phyloP scores from a whole-genome alignment of 2,888 invertebrate genomes.

The Parapristionchus giblindavisi region DNA sequence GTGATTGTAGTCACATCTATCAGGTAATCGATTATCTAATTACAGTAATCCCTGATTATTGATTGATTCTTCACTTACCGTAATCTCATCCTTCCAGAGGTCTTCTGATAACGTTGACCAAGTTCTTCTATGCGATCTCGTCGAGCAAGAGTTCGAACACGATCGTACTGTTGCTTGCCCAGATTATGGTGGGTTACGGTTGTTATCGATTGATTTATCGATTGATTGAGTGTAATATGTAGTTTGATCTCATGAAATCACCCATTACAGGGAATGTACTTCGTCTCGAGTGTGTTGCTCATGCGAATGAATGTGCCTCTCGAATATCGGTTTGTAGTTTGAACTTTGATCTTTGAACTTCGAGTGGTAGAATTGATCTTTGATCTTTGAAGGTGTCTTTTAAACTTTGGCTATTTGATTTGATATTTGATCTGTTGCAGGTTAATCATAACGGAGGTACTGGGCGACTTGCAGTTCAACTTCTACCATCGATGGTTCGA shows the following conservation, averaged over 20 bases:
- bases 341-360: too few relatives aligned
- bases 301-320: constrained; percentile 99
- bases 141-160: constrained; percentile 98
- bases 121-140: constrained; percentile 99
- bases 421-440: constrained; percentile 71
- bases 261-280: constrained; percentile 89
- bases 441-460: constrained; percentile 87
- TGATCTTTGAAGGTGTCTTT: not conserved
- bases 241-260: not conserved
- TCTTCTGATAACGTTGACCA: constrained; percentile 91
- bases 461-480: constrained; percentile 96
- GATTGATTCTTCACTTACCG: not conserved
- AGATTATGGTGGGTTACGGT: constrained; percentile 84
- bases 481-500: constrained; percentile 99
- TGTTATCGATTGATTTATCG: not conserved
- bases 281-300: constrained; percentile 93
- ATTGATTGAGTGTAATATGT: not conserved
- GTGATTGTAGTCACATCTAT: constrained; percentile 98
- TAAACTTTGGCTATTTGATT: not conserved
- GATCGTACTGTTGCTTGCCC: constrained; percentile 92
- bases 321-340: constrained; percentile 79
- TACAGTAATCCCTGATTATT: not conserved
- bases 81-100: constrained; percentile 70
- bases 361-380: constrained; percentile 13
- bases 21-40: constrained; percentile 74